phyloP scores from a whole-genome alignment of 2,113 vertebrate species.

The Carassius auratus region DNA sequence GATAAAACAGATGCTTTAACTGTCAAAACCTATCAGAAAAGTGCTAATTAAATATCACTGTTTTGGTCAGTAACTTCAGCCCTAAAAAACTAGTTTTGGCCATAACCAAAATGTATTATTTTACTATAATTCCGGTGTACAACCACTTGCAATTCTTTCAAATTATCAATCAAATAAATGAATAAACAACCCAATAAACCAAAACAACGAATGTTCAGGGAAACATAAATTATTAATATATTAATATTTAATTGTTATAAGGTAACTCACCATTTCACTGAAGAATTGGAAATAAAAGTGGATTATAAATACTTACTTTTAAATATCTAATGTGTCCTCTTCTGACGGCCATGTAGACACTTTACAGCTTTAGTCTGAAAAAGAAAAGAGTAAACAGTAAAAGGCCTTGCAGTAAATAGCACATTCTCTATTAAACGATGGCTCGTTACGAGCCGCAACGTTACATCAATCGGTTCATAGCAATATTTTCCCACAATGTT shows the following conservation, averaged over 20 bases:
- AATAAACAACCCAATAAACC: background rate
- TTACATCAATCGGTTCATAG: too few species aligned
- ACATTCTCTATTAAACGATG: background rate
- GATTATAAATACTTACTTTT: constrained; percentile 70
- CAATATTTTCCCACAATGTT: background rate
- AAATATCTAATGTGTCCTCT: constrained; percentile 79
- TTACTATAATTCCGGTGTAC: background rate
- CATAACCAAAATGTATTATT: background rate
- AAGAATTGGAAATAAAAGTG: background rate
- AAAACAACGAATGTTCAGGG: background rate
- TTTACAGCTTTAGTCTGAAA: constrained; percentile 47
- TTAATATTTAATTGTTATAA: background rate
- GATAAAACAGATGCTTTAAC: too few species aligned
- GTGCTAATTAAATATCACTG: background rate
- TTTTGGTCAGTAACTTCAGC: background rate
- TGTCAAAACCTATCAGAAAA: background rate
- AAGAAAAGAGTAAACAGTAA: background rate
- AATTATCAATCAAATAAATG: background rate
- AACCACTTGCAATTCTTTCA: background rate
- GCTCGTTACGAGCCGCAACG: background rate
- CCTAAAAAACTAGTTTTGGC: background rate
- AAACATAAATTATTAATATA: background rate
- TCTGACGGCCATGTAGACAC: constrained; percentile 75
- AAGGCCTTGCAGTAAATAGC: background rate
- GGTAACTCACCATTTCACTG: background rate